These are phyloP conservation scores for Rhinolophus ferrumequinum DNA, from an alignment of 2,113 vertebrate species.

Conservation along the genomic window DNA sequence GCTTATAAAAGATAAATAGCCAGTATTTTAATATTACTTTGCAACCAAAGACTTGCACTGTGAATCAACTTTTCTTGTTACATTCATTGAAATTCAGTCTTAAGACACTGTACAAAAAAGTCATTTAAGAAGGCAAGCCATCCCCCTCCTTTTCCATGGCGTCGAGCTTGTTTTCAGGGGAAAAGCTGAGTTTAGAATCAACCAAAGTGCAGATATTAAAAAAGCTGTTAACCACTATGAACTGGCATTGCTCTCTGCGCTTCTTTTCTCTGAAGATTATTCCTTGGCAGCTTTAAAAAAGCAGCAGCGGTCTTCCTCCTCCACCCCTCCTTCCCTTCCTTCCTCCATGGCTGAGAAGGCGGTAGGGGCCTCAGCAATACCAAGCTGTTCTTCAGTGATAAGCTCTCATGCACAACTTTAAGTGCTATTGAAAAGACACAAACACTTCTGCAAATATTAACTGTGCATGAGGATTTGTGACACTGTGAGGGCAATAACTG, in stretches of 20 bases:
- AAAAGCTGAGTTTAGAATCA: constrained; percentile 49
- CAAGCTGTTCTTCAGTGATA: neutral
- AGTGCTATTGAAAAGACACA: neutral
- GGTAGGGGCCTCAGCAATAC: neutral
- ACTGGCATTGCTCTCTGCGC: neutral
- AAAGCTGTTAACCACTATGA: neutral
- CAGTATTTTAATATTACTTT: neutral
- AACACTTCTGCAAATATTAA: neutral
- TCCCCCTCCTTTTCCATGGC: neutral
- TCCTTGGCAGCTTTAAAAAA: neutral
- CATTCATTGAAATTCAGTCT: neutral
- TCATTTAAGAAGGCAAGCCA: neutral
- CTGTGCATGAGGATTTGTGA: neutral
- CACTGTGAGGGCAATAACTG: neutral
- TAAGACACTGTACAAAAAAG: neutral
- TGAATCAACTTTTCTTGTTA: neutral
- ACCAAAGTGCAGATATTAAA: constrained; percentile 16
- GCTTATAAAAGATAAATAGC: neutral
- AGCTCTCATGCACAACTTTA: neutral
- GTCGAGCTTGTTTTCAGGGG: constrained; percentile 11
- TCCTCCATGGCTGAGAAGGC: neutral
- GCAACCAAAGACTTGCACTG: neutral
- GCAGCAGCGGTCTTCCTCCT: neutral
- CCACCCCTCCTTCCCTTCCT: neutral
- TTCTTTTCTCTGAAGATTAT: neutral